These are phyloP conservation scores for sheep (Ovis aries) DNA, from an alignment of 2,113 vertebrate species.

Conservation along the genomic window ARS-UI_Ramb_v3.0 NC_056059.1:116705001-116705500, in stretches of 20 bases:
- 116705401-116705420: background rate
- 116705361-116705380: background rate
- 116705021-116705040: background rate
- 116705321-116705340: background rate
- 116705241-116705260: background rate
- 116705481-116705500: background rate
- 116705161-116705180: background rate
- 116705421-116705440: background rate
- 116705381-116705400: background rate
- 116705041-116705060: background rate
- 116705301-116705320: background rate
- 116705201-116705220: background rate
- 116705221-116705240: background rate
- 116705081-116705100: background rate
- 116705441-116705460: background rate
- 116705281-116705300: background rate
- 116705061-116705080: background rate
- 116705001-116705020: background rate
- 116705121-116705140: background rate
- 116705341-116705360: background rate
- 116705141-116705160: background rate
- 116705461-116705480: background rate
- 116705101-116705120: background rate
- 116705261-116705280: background rate
- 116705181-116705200: background rate